Conservation (phyloP, 2,797 vertebrate species). For the Sciaenops ocellatus region DNA sequence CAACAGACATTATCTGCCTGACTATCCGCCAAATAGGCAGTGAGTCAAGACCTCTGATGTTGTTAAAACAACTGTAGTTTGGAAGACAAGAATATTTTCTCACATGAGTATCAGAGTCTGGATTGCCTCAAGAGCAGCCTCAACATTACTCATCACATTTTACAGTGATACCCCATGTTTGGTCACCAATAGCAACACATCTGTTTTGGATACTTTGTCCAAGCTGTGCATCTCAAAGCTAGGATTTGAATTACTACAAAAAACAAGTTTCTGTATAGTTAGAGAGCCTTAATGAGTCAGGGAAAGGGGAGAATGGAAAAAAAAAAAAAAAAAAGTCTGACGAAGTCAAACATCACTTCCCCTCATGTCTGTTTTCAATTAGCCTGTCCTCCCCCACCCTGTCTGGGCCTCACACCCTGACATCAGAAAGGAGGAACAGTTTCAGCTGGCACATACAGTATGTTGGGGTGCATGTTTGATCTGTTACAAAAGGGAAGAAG, state of each 20-base stretch:
- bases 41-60: conserved; percentile 50
- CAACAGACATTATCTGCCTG: conserved; percentile 4
- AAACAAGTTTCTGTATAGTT: conserved; percentile 1
- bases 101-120: conserved; percentile 56
- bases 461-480: conserved; percentile 40
- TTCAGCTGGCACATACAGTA: conserved; percentile 36
- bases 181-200: conserved; percentile 9
- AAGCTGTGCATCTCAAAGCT: background rate
- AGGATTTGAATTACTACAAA: background rate
- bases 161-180: background rate
- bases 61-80: conserved; percentile 16
- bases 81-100: conserved; percentile 17
- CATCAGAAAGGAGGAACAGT: conserved; percentile 44
- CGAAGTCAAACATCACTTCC: conserved; percentile 72
- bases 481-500: conserved; percentile 42
- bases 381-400: conserved; percentile 69
- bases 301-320: conserved; percentile 9
- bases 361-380: conserved; percentile 76
- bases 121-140: conserved; percentile 25
- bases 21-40: background rate
- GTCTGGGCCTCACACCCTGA: conserved; percentile 70
- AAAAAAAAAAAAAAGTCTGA: conserved; percentile 51
- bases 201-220: background rate
- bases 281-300: conserved; percentile 51
- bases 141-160: conserved; percentile 46